Conservation (phyloP, 2,888 invertebrate genomes). For the Neoascia interrupta region DNA sequence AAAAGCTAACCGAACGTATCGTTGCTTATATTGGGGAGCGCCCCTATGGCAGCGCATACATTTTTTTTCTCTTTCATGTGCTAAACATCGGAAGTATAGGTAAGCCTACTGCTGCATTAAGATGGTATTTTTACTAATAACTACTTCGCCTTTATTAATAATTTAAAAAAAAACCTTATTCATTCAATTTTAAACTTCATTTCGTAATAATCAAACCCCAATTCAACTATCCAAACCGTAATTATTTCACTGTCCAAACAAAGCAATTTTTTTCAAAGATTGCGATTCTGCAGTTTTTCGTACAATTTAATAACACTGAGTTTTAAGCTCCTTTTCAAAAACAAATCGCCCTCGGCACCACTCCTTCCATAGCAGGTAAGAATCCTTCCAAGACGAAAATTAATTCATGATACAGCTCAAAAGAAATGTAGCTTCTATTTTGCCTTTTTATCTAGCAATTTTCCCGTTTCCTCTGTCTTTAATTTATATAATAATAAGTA, state of each 20-base stretch:
- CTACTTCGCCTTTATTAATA: no score
- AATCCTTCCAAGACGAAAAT: slow-evolving; percentile 35
- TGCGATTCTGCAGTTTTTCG: slow-evolving; percentile 19
- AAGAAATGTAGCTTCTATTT: slow-evolving; percentile 43
- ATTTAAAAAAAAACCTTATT: no score
- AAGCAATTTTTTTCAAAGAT: slow-evolving; percentile 28
- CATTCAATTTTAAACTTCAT: no score
- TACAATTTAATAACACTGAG: not conserved
- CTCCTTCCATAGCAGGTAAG: not conserved
- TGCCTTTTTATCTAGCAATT: slow-evolving; percentile 53
- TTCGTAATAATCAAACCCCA: slow-evolving; percentile 11
- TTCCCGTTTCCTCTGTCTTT: slow-evolving; percentile 51
- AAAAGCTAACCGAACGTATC: no score
- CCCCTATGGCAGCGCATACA: no score
- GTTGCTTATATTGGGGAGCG: no score
- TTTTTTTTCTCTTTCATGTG: no score
- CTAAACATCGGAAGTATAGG: no score
- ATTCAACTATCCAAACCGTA: slow-evolving; percentile 32
- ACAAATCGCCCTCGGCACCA: slow-evolving; percentile 18
- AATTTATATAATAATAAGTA: slow-evolving; percentile 45
- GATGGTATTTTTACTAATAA: no score
- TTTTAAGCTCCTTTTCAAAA: slow-evolving; percentile 11
- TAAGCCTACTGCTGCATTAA: no score
- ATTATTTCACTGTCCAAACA: slow-evolving; percentile 13
- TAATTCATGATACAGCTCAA: slow-evolving; percentile 62